Evolutionary conservation across 2,888 invertebrate species (phyloP).

Genomic region (Tribolium freemani): DNA sequence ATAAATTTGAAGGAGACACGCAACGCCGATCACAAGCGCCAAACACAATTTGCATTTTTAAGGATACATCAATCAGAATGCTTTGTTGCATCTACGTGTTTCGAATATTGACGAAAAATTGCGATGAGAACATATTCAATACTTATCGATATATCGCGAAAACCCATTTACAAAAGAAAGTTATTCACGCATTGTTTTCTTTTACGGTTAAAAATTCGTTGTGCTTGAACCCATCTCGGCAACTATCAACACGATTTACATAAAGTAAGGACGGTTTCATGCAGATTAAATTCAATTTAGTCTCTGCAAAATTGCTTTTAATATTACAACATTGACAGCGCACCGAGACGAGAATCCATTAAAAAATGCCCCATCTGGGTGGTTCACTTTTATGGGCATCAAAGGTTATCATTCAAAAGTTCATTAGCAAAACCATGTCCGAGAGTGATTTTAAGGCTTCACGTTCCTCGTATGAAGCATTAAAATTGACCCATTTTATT

Average conservation of each 20-base stretch:
- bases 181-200: slow-evolving; percentile 9
- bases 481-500: too few species aligned
- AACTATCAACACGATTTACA: neutral
- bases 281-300: neutral
- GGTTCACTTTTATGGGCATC: neutral
- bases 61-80: slow-evolving; percentile 45
- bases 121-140: slow-evolving; percentile 27
- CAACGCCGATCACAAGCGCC: slow-evolving; percentile 46
- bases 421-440: neutral
- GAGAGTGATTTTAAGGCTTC: neutral
- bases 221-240: neutral
- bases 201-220: neutral
- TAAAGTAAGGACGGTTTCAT: neutral
- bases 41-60: slow-evolving; percentile 49
- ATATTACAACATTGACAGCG: neutral
- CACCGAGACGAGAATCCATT: neutral
- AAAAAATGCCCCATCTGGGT: neutral
- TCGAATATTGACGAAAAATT: slow-evolving; percentile 31
- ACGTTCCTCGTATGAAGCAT: too few species aligned
- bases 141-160: slow-evolving; percentile 20
- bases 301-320: neutral
- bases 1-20: slow-evolving; percentile 47
- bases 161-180: slow-evolving; percentile 1
- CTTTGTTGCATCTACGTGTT: slow-evolving; percentile 41
- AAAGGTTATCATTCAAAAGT: neutral